A percentile compares a stretch with the other conserved stretches of the same genome.
phyloP scores from a whole-genome alignment of 2,888 invertebrate genomes.

The Meteorus colon region DNA sequence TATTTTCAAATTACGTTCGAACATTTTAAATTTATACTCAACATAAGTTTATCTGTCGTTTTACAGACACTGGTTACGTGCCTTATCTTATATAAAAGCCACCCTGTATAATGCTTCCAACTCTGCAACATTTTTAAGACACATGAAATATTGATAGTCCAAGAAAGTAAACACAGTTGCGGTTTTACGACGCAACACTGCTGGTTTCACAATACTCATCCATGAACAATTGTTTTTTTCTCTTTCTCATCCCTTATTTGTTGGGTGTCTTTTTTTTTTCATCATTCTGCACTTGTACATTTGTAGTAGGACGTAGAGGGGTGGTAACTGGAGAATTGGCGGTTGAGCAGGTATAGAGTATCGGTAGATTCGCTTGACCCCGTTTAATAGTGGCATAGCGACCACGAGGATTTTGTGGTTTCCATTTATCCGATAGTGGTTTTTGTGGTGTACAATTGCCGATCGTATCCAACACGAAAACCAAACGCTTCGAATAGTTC shows the following conservation, averaged over 20 bases:
- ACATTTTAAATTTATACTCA: background rate
- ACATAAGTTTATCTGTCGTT: background rate
- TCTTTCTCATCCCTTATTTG: background rate
- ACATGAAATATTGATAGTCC: conserved; percentile 17
- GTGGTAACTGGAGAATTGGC: background rate
- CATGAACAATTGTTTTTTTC: background rate
- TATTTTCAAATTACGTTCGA: background rate
- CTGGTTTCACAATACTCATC: background rate
- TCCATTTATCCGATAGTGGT: conserved; percentile 24
- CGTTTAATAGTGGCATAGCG: conserved; percentile 21
- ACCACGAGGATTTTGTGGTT: conserved; percentile 21
- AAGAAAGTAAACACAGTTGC: conserved; percentile 1
- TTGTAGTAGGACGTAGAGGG: background rate
- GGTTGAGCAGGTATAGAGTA: conserved; percentile 5
- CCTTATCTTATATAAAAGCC: background rate
- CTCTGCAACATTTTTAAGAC: background rate
- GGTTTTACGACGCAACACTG: background rate
- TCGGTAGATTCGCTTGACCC: conserved; percentile 24
- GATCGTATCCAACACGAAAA: conserved; percentile 13
- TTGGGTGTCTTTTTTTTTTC: background rate
- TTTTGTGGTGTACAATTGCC: conserved; percentile 20
- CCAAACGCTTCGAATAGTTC: background rate
- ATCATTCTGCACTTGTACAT: background rate
- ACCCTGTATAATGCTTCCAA: background rate
- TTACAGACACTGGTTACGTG: background rate